Conservation (phyloP, 2,888 invertebrate species). For the Meandrusa payeni region DNA sequence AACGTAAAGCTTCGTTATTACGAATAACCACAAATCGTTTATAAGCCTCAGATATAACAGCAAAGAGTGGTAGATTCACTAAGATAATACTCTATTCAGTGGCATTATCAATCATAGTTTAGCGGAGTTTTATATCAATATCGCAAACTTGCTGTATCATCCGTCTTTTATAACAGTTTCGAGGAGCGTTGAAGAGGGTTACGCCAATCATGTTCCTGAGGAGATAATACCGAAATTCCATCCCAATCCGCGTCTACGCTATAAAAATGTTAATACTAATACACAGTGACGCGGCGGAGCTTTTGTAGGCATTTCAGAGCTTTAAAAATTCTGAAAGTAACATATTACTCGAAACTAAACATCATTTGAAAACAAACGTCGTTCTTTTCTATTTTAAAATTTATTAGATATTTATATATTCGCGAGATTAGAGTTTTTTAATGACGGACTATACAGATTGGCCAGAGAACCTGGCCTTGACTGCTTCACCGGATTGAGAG, state of each 20-base stretch:
- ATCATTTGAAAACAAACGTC: no score
- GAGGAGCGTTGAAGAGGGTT: constrained; percentile 40
- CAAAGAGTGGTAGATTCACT: constrained; percentile 43
- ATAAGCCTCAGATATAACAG: constrained; percentile 38
- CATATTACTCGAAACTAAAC: no score
- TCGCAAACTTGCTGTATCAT: constrained; percentile 65
- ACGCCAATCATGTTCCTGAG: constrained; percentile 35
- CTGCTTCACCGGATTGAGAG: no score
- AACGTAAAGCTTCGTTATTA: no score
- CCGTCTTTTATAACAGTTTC: constrained; percentile 57
- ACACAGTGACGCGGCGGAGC: constrained; percentile 13
- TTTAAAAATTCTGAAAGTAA: no score
- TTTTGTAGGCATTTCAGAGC: constrained; percentile 12
- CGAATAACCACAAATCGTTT: constrained; percentile 60
- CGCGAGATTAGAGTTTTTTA: no score
- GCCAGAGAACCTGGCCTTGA: no score
- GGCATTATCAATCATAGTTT: constrained; percentile 77
- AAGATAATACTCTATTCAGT: constrained; percentile 61
- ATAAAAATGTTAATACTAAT: constrained; percentile 23
- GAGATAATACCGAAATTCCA: constrained; percentile 30
- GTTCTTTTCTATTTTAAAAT: no score
- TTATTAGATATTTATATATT: no score
- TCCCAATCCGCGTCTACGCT: constrained; percentile 17
- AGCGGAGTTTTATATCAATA: constrained; percentile 68
- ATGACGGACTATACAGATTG: no score